These are phyloP conservation scores for Gastrophysa polygoni DNA, from an alignment of 2,888 invertebrate genomes.

Conservation along the genomic window DNA sequence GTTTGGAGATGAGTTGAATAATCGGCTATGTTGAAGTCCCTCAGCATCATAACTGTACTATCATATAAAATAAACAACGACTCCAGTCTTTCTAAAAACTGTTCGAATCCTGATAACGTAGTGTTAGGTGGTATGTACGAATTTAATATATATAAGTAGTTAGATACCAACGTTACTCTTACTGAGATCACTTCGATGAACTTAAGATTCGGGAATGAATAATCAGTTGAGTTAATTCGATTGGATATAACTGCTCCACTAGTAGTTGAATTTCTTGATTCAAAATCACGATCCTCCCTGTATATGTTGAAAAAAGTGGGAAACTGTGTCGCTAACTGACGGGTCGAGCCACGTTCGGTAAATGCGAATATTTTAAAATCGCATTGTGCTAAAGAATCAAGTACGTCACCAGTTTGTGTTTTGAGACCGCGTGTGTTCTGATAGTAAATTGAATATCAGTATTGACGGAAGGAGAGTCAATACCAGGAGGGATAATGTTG, in stretches of 20 bases:
- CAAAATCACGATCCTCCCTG: background rate
- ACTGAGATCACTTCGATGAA: background rate
- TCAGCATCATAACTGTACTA: background rate
- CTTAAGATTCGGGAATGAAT: constrained; percentile 1
- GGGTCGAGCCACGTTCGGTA: constrained; percentile 9
- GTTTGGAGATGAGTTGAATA: too few relatives aligned
- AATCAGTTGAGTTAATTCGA: background rate
- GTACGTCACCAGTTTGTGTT: too few relatives aligned
- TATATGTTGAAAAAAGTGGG: background rate
- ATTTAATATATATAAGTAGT: background rate
- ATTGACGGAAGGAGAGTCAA: too few relatives aligned
- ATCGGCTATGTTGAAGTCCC: background rate
- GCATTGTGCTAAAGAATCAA: background rate
- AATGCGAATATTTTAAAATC: background rate
- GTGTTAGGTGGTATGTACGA: background rate
- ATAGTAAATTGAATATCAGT: too few relatives aligned
- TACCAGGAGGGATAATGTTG: too few relatives aligned
- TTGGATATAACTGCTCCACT: constrained; percentile 6
- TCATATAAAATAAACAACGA: background rate
- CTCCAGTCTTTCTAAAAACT: background rate
- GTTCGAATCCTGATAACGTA: background rate
- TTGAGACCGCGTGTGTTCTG: too few relatives aligned
- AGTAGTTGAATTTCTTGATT: background rate
- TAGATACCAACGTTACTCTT: background rate
- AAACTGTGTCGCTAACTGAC: constrained; percentile 2